These are phyloP conservation scores for Camponotus floridanus DNA, from an alignment of 1,140 invertebrate genomes.

Conservation along the genomic window DNA sequence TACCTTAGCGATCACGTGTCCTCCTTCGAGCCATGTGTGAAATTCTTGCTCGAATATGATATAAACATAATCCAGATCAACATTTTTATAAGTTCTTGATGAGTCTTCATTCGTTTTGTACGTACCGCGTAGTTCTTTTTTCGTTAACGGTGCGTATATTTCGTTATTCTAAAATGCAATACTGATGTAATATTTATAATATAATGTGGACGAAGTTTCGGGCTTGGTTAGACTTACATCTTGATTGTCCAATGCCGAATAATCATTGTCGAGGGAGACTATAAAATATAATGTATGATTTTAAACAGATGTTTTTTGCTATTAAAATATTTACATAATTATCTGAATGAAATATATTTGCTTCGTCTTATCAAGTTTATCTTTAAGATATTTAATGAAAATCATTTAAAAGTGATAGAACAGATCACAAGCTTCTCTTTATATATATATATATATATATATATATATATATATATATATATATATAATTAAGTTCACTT, in stretches of 20 bases:
- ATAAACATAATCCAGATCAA: slow-evolving; percentile 90
- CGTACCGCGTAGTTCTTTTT: slow-evolving; percentile 82
- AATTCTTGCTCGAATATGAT: slow-evolving; percentile 88
- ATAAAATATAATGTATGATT: neutral
- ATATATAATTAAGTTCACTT: slow-evolving; percentile 1
- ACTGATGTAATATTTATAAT: neutral
- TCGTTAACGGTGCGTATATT: slow-evolving; percentile 76
- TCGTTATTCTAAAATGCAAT: slow-evolving; percentile 73
- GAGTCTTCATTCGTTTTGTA: slow-evolving; percentile 76
- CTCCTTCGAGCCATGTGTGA: slow-evolving; percentile 80
- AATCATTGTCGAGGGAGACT: slow-evolving; percentile 36
- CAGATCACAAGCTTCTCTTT: neutral
- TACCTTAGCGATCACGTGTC: slow-evolving; percentile 79
- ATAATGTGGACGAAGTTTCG: neutral
- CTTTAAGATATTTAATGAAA: neutral
- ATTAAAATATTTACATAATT: too few species aligned
- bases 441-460: neutral
- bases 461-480: neutral
- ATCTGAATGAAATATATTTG: too few species aligned
- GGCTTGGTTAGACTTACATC: slow-evolving; percentile 52
- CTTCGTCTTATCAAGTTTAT: neutral
- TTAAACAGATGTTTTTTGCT: too few species aligned
- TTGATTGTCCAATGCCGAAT: neutral
- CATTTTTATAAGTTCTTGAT: slow-evolving; percentile 86
- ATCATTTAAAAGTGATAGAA: neutral